Evolutionary conservation across 1,140 invertebrate species (phyloP).

Genomic region (Apocrypta bakeri): DNA sequence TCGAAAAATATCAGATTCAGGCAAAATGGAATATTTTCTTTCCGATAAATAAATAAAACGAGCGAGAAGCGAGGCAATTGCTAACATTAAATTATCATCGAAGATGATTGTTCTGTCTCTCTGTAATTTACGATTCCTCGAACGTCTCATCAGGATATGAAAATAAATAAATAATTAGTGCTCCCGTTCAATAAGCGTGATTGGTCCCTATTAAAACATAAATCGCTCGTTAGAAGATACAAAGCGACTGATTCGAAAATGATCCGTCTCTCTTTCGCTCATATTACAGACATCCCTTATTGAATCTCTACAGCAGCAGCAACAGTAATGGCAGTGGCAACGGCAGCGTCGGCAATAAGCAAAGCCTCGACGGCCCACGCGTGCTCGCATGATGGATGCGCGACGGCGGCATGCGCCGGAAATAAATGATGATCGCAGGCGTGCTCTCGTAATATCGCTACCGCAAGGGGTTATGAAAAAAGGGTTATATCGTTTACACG

Average conservation of each 20-base stretch:
- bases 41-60: background rate
- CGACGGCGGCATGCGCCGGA: constrained; percentile 38
- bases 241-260: constrained; percentile 34
- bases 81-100: too few species aligned
- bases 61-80: too few species aligned
- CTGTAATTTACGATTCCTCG: background rate
- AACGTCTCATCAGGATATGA: constrained; percentile 3
- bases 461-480: constrained; percentile 50
- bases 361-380: background rate
- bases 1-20: too few species aligned
- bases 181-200: background rate
- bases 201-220: constrained; percentile 18
- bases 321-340: too few species aligned
- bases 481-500: constrained; percentile 49
- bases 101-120: background rate
- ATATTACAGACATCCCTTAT: background rate
- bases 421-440: constrained; percentile 46
- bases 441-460: constrained; percentile 27
- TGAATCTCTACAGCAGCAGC: background rate
- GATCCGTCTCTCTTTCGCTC: background rate
- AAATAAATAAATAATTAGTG: background rate
- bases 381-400: constrained; percentile 22
- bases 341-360: background rate
- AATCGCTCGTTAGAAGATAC: background rate
- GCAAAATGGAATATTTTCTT: too few species aligned